These are phyloP conservation scores for Tyria jacobaeae DNA, from an alignment of 2,888 invertebrate genomes.

Conservation along the genomic window DNA sequence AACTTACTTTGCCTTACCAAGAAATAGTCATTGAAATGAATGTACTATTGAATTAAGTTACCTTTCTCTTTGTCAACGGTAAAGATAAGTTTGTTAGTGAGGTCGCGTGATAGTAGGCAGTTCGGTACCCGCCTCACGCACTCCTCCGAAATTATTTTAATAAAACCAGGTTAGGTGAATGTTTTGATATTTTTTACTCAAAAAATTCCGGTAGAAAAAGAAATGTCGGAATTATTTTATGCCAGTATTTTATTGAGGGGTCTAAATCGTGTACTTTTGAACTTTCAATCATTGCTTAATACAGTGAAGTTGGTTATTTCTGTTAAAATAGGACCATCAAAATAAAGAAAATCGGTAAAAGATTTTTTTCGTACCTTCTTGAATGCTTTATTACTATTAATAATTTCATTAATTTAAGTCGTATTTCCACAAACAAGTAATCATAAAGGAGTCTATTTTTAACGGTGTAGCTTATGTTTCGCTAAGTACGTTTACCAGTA, in stretches of 20 bases:
- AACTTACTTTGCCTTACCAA: constrained; percentile 21
- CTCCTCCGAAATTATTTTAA: constrained; percentile 83
- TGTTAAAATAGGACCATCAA: too few species aligned
- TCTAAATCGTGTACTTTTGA: constrained; percentile 11
- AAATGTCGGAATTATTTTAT: constrained; percentile 41
- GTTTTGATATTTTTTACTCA: constrained; percentile 70
- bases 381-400: too few species aligned
- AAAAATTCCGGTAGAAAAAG: constrained; percentile 54
- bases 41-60: constrained; percentile 41
- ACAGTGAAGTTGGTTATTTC: neutral
- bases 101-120: constrained; percentile 74
- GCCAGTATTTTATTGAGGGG: constrained; percentile 26
- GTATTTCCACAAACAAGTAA: too few species aligned
- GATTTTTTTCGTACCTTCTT: too few species aligned
- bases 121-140: constrained; percentile 79
- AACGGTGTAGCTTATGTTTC: too few species aligned
- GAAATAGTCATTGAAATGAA: constrained; percentile 30
- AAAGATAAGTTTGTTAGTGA: constrained; percentile 59
- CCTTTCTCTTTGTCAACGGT: constrained; percentile 40
- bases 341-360: too few species aligned
- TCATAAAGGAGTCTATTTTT: too few species aligned
- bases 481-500: too few species aligned
- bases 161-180: constrained; percentile 80
- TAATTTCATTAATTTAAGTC: too few species aligned
- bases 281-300: neutral